Evolutionary conservation across 2,113 vertebrate genomes (phyloP).

Genomic region (Lycocorax pyrrhopterus): DNA sequence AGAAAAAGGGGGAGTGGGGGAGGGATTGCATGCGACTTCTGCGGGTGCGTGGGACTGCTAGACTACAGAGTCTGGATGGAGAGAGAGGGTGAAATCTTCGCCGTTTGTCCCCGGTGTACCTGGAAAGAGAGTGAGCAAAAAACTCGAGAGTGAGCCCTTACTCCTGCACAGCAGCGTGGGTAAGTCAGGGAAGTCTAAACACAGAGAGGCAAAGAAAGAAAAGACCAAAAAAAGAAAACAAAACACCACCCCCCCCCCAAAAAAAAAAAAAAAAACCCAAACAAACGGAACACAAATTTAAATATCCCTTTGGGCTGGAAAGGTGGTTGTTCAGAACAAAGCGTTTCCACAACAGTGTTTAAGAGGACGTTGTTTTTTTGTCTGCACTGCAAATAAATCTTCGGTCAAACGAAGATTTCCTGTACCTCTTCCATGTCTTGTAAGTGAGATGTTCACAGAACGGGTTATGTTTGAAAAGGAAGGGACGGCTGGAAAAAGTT

Average conservation of each 20-base stretch:
- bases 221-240: too few relatives aligned
- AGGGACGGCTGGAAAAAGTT: neutral
- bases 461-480: neutral
- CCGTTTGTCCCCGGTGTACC: neutral
- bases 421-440: neutral
- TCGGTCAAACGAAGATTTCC: neutral
- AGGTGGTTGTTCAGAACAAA: neutral
- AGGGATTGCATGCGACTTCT: neutral
- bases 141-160: neutral
- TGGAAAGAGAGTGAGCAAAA: neutral
- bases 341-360: neutral
- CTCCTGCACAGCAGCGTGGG: neutral
- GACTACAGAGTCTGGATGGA: neutral
- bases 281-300: neutral
- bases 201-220: accelerated
- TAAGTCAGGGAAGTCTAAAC: neutral
- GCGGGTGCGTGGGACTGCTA: neutral
- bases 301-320: neutral
- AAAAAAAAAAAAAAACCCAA: neutral
- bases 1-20: accelerated
- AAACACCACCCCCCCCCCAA: too few relatives aligned
- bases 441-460: neutral
- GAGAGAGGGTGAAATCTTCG: neutral
- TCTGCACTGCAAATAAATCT: neutral
- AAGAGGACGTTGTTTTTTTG: neutral